Percentiles rank a stretch among this genome's conserved stretches.
These are phyloP conservation scores for Drosophila rellima DNA, from an alignment of 2,888 invertebrate species.

Conservation along the genomic window DNA sequence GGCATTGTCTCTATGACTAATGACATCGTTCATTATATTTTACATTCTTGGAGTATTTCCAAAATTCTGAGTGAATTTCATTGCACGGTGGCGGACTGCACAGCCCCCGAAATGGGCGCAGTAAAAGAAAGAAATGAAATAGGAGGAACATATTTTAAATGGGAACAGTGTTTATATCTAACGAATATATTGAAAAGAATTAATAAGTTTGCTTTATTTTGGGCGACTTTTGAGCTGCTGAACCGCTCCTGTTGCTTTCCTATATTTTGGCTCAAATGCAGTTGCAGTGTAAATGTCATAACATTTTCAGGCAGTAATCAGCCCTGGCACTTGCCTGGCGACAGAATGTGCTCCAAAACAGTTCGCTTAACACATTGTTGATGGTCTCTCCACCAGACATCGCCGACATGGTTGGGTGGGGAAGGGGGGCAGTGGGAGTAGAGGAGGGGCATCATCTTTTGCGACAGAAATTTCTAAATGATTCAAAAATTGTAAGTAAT, in stretches of 20 bases:
- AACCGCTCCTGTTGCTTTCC: conserved; percentile 54
- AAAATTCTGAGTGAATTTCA: conserved; percentile 57
- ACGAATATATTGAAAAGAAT: too few species aligned
- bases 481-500: conserved; percentile 85
- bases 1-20: conserved; percentile 83
- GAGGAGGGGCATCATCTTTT: conserved; percentile 53
- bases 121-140: too few species aligned
- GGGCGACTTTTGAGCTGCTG: background rate
- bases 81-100: conserved; percentile 32
- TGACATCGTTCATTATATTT: conserved; percentile 85
- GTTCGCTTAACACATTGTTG: conserved; percentile 62
- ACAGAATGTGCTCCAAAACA: conserved; percentile 19
- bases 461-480: conserved; percentile 79
- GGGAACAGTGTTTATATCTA: background rate
- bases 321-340: conserved; percentile 33
- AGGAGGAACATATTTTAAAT: background rate
- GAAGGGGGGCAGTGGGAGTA: background rate
- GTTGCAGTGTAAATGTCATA: conserved; percentile 76
- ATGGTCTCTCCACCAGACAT: conserved; percentile 16
- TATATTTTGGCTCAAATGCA: conserved; percentile 49
- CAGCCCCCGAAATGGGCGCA: background rate
- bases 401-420: background rate
- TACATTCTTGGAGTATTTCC: conserved; percentile 81
- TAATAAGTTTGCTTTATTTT: background rate
- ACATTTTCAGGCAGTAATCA: conserved; percentile 76